phyloP scores from a whole-genome alignment of 2,888 invertebrate species.

The Lasioglossum figueresi region DNA sequence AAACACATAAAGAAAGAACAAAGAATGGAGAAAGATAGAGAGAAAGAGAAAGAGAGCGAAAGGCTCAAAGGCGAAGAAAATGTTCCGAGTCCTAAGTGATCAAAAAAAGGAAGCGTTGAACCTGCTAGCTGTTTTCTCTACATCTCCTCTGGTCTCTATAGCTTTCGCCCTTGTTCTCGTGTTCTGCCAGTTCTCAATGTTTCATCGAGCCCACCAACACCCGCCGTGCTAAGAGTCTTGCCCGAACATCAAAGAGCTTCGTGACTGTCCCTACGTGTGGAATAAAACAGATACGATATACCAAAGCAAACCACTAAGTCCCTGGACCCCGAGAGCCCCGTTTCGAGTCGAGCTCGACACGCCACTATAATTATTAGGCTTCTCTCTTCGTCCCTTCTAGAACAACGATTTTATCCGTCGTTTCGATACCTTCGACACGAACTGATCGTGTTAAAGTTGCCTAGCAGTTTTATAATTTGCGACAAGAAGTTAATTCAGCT shows the following conservation, averaged over 20 bases:
- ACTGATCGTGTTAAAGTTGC: background rate
- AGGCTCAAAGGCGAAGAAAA: slow-evolving; percentile 70
- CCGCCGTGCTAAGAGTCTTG: slow-evolving; percentile 66
- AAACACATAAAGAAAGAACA: slow-evolving; percentile 21
- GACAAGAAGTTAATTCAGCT: slow-evolving; percentile 19
- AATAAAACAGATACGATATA: slow-evolving; percentile 67
- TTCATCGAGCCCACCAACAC: slow-evolving; percentile 53
- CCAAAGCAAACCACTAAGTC: slow-evolving; percentile 67
- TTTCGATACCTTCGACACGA: background rate
- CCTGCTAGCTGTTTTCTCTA: slow-evolving; percentile 48
- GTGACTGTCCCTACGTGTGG: slow-evolving; percentile 44
- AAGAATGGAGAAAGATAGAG: slow-evolving; percentile 11
- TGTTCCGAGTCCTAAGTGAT: slow-evolving; percentile 70
- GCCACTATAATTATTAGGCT: slow-evolving; percentile 64
- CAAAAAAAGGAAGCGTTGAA: slow-evolving; percentile 64
- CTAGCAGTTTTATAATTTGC: slow-evolving; percentile 18
- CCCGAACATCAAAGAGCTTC: slow-evolving; percentile 69
- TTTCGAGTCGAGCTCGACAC: slow-evolving; percentile 63
- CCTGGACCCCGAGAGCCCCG: slow-evolving; percentile 47
- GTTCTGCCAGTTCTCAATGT: slow-evolving; percentile 33
- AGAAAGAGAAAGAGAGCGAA: slow-evolving; percentile 17
- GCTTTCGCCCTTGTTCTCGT: slow-evolving; percentile 5
- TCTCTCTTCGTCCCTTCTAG: slow-evolving; percentile 18
- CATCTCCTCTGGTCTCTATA: slow-evolving; percentile 24
- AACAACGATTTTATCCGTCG: slow-evolving; percentile 31